These are phyloP conservation scores for Nephotettix cincticeps DNA, from an alignment of 1,140 invertebrate genomes.

Conservation along the genomic window DNA sequence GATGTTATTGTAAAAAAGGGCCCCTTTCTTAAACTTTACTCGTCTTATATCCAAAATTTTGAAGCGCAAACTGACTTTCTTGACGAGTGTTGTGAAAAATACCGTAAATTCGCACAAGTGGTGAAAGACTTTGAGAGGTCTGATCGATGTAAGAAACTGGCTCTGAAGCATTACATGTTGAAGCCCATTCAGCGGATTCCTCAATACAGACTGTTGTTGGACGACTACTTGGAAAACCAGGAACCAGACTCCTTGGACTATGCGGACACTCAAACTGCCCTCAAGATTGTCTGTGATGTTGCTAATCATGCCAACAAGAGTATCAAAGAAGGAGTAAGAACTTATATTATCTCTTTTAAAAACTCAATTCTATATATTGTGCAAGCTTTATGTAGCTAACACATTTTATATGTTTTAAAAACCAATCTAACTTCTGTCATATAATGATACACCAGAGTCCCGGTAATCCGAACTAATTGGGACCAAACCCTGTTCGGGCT, in stretches of 20 bases:
- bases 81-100: conserved; percentile 60
- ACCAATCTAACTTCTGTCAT: no score
- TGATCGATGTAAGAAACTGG: conserved; percentile 61
- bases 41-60: conserved; percentile 71
- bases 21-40: conserved; percentile 73
- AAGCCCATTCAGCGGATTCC: conserved; percentile 76
- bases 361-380: neutral
- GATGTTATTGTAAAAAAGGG: conserved; percentile 75
- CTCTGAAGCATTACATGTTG: conserved; percentile 70
- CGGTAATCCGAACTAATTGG: no score
- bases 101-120: conserved; percentile 59
- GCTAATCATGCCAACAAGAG: conserved; percentile 74
- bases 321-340: conserved; percentile 61
- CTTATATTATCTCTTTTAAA: neutral
- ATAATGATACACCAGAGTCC: no score
- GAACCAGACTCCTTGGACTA: conserved; percentile 60
- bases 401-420: neutral
- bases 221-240: conserved; percentile 65
- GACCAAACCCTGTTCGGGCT: no score
- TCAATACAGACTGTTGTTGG: conserved; percentile 65
- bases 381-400: neutral
- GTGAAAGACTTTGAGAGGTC: conserved; percentile 66
- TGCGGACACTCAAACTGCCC: conserved; percentile 62
- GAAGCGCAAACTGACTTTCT: conserved; percentile 60
- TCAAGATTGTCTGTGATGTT: conserved; percentile 69